phyloP scores from a whole-genome alignment of 2,888 invertebrate genomes.

The Mamestra brassicae region DNA sequence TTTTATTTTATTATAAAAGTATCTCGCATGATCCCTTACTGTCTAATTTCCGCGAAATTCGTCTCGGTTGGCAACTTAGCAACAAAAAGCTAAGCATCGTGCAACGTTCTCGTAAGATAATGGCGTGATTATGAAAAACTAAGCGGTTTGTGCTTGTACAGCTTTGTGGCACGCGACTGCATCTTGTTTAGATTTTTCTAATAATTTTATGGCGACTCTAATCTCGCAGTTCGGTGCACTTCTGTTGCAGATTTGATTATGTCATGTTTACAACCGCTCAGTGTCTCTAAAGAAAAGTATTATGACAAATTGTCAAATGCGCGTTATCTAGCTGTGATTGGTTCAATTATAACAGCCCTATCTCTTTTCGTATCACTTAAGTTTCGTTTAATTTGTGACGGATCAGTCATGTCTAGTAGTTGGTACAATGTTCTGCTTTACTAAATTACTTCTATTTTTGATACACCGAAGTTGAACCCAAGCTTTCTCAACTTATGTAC shows the following conservation, averaged over 20 bases:
- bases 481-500: neutral
- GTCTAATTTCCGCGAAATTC: slow-evolving; percentile 87
- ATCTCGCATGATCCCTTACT: slow-evolving; percentile 84
- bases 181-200: slow-evolving; percentile 43
- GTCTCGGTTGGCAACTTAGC: slow-evolving; percentile 77
- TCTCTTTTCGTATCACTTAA: too few species aligned
- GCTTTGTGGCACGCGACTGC: slow-evolving; percentile 57
- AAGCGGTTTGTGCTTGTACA: slow-evolving; percentile 51
- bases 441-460: neutral
- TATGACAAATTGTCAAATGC: too few species aligned
- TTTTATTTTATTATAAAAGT: slow-evolving; percentile 88
- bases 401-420: neutral
- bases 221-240: slow-evolving; percentile 5
- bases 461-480: neutral
- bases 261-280: too few species aligned
- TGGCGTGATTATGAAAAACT: slow-evolving; percentile 75
- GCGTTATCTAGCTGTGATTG: too few species aligned
- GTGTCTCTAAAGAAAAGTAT: too few species aligned
- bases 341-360: too few species aligned
- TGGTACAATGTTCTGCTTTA: neutral
- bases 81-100: slow-evolving; percentile 72
- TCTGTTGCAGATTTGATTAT: neutral
- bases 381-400: too few species aligned
- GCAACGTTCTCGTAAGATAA: slow-evolving; percentile 77
- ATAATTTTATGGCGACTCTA: slow-evolving; percentile 39